Conservation (phyloP, 2,113 vertebrate species). For the Cinclus mexicanus region DNA sequence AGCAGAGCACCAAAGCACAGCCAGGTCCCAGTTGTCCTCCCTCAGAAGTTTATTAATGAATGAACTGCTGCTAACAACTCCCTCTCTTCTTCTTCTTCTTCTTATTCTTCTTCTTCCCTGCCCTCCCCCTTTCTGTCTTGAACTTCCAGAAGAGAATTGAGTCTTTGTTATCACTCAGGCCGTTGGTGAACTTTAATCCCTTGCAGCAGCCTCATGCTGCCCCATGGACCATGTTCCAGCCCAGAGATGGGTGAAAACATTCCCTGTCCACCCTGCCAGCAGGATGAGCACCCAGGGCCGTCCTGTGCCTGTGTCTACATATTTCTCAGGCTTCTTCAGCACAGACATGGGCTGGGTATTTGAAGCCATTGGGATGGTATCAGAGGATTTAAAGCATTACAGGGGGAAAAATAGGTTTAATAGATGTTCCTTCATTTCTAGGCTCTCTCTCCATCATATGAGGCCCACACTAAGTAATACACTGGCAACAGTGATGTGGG, state of each 20-base stretch:
- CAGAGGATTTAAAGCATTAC: neutral
- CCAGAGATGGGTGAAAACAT: neutral
- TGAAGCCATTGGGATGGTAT: neutral
- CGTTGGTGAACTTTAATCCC: conserved; percentile 6
- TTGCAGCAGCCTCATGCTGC: neutral
- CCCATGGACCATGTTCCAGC: neutral
- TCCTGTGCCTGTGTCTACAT: neutral
- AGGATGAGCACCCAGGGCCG: neutral
- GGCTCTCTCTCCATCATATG: neutral
- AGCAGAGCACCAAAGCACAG: neutral
- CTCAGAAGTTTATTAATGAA: conserved; percentile 60
- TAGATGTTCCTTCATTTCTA: neutral
- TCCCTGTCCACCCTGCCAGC: rapidly evolving
- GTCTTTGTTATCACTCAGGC: conserved; percentile 60
- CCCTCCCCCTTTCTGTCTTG: neutral
- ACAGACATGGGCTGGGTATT: neutral
- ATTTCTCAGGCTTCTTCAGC: neutral
- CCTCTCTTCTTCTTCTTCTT: neutral
- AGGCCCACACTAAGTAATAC: neutral
- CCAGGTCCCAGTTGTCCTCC: neutral
- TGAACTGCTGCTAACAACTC: conserved; percentile 15
- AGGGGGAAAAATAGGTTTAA: neutral
- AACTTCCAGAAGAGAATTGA: conserved; percentile 57
- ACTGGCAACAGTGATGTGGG: neutral
- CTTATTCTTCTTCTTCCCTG: conserved; percentile 26